These are phyloP conservation scores for Spialia ferax DNA, from an alignment of 2,888 invertebrate species.

Conservation along the genomic window DNA sequence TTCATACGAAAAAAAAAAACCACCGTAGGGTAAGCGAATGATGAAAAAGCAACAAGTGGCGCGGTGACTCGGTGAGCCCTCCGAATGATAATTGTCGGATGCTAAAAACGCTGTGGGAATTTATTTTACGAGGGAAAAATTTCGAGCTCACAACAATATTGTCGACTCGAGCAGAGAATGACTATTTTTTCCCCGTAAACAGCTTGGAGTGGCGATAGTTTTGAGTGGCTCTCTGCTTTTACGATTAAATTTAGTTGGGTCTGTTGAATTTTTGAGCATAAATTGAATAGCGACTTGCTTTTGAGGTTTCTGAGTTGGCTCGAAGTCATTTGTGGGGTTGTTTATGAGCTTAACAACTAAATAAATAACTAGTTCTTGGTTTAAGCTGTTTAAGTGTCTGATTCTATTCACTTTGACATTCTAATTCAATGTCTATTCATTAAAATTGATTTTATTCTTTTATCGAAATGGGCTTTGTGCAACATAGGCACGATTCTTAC, in stretches of 20 bases:
- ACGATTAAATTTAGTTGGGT: slow-evolving; percentile 18
- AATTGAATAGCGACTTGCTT: neutral
- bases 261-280: neutral
- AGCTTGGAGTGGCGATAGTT: slow-evolving; percentile 28
- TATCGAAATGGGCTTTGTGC: no score
- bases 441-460: no score
- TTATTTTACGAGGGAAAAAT: slow-evolving; percentile 93
- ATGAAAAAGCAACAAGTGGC: slow-evolving; percentile 53
- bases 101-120: slow-evolving; percentile 79
- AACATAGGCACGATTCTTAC: no score
- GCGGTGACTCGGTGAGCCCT: slow-evolving; percentile 46
- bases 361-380: neutral
- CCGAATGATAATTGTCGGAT: slow-evolving; percentile 43
- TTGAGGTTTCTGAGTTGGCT: neutral
- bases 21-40: slow-evolving; percentile 24
- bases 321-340: neutral
- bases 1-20: slow-evolving; percentile 15
- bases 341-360: neutral
- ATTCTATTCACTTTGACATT: no score
- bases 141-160: slow-evolving; percentile 53
- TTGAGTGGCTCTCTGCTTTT: slow-evolving; percentile 31
- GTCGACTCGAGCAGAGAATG: slow-evolving; percentile 11
- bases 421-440: no score
- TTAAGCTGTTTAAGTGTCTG: neutral
- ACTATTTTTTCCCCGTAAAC: slow-evolving; percentile 25